Evolutionary conservation across 2,888 invertebrate species (phyloP), one percentile per base, ranked within the genome.

Genomic region (Theodoxus fluviatilis): DNA sequence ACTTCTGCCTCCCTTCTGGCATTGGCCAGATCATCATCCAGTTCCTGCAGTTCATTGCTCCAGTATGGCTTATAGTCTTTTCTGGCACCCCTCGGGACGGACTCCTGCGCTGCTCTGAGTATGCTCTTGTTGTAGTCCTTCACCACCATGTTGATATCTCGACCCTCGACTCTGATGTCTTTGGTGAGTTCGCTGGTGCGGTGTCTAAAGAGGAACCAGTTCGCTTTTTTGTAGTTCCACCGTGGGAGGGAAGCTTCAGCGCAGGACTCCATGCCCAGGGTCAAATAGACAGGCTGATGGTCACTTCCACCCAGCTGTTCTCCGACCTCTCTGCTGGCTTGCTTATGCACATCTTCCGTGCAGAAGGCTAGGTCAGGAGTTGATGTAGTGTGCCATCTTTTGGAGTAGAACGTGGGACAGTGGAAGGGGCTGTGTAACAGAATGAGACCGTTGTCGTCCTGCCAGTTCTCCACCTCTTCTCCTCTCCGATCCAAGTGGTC

Each of bases 251-350:
- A 25, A 12, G n/a, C n/a, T n/a, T n/a, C n/a, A n/a, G n/a, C n/a
- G n/a, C n/a, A n/a, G n/a, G n/a, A n/a, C 37, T 63, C n/a, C 22
- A 28, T 47, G 33, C n/a, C 22, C 9, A 22, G 3, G 68, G 18
- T 38, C 66, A 22, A 12, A 38, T 22, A 0, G 35, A 43, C 28
- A 64, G 18, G 43, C 25, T 43, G 43, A 64, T 43, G 22, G 63
- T 69, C 64, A 49, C 64, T 63, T 63, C 69, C 69, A 25, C 33
- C 61, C 47, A 69, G 37, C 52, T 69, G 69, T 38, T 18, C 31
- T 31, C 25, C 61, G 6, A 69, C 64, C 64, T n/a, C 33, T 12
- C 63, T 69, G 52, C 4, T 66, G 61, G 37, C 35, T 40, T 64
- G 22, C 18, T 2, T 38, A 38, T 9, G 49, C 25, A n/a, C 35